Percentiles rank a stretch among this genome's conserved stretches.
Evolutionary conservation across 2,888 invertebrate genomes (phyloP).

Genomic region (Molorchus minor): DNA sequence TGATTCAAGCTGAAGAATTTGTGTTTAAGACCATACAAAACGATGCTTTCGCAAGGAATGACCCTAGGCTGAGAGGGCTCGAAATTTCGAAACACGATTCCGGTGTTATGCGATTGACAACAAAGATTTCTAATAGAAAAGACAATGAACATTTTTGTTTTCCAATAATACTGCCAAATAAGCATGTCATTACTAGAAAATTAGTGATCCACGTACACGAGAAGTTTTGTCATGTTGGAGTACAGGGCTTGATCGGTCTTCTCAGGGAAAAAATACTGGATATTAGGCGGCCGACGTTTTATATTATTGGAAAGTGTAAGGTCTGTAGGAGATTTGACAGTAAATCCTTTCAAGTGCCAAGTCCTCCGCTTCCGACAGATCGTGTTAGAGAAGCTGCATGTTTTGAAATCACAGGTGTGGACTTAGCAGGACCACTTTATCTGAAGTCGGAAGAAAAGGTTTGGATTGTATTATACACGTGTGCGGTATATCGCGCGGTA

Average conservation of each 20-base stretch:
- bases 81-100: conserved; percentile 21
- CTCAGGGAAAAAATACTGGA: conserved; percentile 44
- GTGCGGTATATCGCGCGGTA: conserved; percentile 56
- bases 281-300: conserved; percentile 38
- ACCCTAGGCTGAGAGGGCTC: conserved; percentile 9
- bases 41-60: conserved; percentile 9
- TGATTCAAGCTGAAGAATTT: conserved; percentile 25
- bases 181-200: conserved; percentile 22
- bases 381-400: conserved; percentile 45
- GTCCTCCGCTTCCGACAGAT: conserved; percentile 48
- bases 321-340: conserved; percentile 40
- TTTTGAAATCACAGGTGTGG: conserved; percentile 54
- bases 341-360: conserved; percentile 35
- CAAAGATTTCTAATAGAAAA: conserved; percentile 24
- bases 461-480: conserved; percentile 57
- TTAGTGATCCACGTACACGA: conserved; percentile 31
- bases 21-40: conserved; percentile 27
- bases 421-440: conserved; percentile 56
- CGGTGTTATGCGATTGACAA: conserved; percentile 27
- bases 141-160: conserved; percentile 29
- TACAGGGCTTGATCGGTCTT: conserved; percentile 37
- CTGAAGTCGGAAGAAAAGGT: conserved; percentile 46
- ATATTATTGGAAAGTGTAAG: conserved; percentile 35
- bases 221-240: conserved; percentile 34
- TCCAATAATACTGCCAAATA: conserved; percentile 33